Conservation (phyloP, 1,140 invertebrate genomes). For the Apis cerana region DNA sequence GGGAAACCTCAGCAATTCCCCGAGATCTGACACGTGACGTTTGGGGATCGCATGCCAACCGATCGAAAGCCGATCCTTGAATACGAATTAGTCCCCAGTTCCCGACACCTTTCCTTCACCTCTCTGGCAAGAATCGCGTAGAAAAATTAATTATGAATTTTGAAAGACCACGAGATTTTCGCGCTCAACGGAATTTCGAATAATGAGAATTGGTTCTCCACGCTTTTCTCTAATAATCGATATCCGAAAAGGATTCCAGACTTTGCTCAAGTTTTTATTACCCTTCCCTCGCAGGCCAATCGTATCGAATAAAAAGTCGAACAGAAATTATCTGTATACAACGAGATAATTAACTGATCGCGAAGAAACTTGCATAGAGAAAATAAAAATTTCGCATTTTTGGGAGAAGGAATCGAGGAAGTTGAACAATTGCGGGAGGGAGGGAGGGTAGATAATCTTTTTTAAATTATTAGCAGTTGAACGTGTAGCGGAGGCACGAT, state of each 20-base stretch:
- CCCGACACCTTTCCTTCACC: neutral
- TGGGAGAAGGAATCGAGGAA: neutral
- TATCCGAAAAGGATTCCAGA: no score
- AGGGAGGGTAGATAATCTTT: slow-evolving; percentile 25
- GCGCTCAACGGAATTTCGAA: no score
- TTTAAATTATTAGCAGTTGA: slow-evolving; percentile 23
- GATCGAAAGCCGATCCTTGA: slow-evolving; percentile 68
- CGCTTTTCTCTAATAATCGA: no score
- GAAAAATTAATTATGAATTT: neutral
- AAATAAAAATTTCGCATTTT: neutral
- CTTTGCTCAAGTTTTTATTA: no score
- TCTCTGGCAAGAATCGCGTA: neutral
- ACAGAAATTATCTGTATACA: no score
- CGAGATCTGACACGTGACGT: slow-evolving; percentile 67
- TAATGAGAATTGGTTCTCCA: no score
- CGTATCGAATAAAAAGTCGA: no score
- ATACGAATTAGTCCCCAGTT: slow-evolving; percentile 63
- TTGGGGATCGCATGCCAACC: slow-evolving; percentile 50
- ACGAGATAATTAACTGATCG: no score
- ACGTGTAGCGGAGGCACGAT: neutral
- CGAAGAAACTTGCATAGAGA: neutral
- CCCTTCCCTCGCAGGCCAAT: no score
- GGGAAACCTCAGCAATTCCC: slow-evolving; percentile 72
- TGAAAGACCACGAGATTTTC: neutral
- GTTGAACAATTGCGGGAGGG: neutral